Evolutionary conservation across 1,140 invertebrate genomes (phyloP), one percentile per base, ranked within the genome.

Genomic region (Lordiphosa mommai): DNA sequence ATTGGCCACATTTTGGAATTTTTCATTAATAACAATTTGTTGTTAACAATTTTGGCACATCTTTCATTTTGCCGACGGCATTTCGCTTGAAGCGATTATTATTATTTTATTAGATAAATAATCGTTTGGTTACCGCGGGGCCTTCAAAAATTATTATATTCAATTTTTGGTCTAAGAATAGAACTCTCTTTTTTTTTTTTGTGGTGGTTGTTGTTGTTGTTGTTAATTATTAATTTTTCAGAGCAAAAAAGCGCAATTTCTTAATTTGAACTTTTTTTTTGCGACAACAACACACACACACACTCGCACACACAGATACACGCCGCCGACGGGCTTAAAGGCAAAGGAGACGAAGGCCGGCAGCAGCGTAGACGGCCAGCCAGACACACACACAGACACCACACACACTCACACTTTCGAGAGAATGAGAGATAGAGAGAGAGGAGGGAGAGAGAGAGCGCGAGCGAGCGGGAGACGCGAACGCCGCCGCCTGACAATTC

Each of bases 401-500:
- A 46, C 32, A 50, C 48, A 50, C 48, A 37, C 48, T 12, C 48
- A 29, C 51, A 23, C 23, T 27, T 13, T 37, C 14, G 41, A 47
- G 23, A 34, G 27, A 30, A 48, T 4, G 27, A 41, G 30, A n/a
- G n/a, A n/a, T n/a, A n/a, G n/a, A n/a, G n/a, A n/a, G n/a, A n/a
- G n/a, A n/a, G n/a, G n/a, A n/a, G n/a, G n/a, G n/a, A 34, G 37
- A 43, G 40, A 43, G 50, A 50, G 52, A 29, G 49, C 37, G 52
- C 9, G n/a, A 27, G 51, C 13, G 27, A 34, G 34, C 27, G 37
- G 43, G 17, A 50, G 30, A 67, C 38, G 30, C 47, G 47, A 9
- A 36, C 64, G 66, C 58, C 59, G 74, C 69, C 59, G 74, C 74
- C 69, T 73, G 72, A 84, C 67, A 84, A 46, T 72, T 65, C 74